Evolutionary conservation across 1,140 invertebrate species (phyloP).

Genomic region (Drosophila punjabiensis): DNA sequence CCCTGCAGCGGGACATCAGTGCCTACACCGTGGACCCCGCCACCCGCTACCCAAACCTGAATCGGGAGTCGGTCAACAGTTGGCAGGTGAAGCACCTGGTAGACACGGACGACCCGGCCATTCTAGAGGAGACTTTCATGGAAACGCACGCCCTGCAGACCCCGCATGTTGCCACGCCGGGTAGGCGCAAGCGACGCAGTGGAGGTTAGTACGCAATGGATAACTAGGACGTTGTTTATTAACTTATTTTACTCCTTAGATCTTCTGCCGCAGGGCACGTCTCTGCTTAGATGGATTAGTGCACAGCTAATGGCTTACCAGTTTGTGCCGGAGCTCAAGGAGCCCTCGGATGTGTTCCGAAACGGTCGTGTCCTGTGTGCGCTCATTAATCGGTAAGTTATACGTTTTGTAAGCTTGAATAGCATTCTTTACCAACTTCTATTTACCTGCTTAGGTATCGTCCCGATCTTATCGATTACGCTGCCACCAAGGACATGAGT

Average conservation of each 20-base stretch:
- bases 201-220: conserved; percentile 56
- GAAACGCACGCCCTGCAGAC: conserved; percentile 74
- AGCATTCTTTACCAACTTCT: neutral
- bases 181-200: conserved; percentile 77
- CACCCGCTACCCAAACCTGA: conserved; percentile 91
- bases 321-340: conserved; percentile 71
- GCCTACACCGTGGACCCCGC: conserved; percentile 96
- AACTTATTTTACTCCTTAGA: conserved; percentile 35
- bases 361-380: conserved; percentile 81
- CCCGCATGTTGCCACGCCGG: conserved; percentile 67
- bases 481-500: conserved; percentile 88
- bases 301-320: conserved; percentile 70
- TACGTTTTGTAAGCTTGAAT: too few relatives aligned
- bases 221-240: neutral
- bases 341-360: conserved; percentile 82
- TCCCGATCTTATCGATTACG: conserved; percentile 94
- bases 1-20: conserved; percentile 94
- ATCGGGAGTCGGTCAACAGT: conserved; percentile 86
- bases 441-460: conserved; percentile 89
- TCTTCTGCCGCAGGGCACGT: conserved; percentile 64
- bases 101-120: conserved; percentile 88
- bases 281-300: conserved; percentile 78
- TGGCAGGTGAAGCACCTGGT: conserved; percentile 88
- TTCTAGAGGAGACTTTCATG: conserved; percentile 87
- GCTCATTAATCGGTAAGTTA: conserved; percentile 76